Base-by-base conservation (phyloP, 2,113 vertebrate species). In the Egretta garzetta region DNA sequence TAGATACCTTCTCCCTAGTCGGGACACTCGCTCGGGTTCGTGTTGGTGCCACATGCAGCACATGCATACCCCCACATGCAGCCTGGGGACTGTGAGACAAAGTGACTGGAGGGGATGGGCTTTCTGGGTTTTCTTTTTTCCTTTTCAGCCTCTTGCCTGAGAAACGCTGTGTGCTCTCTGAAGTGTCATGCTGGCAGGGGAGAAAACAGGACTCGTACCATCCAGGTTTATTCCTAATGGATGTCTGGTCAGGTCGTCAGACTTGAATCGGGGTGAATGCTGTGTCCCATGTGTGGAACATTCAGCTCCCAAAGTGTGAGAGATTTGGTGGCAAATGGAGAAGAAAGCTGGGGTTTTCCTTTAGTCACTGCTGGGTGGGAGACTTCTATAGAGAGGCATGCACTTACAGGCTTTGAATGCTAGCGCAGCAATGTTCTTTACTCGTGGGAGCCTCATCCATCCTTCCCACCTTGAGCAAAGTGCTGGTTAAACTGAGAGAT, bases 21-120 rank as follows among this genome's bases (percentile, higher is more conserved):
- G 1, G 1, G 59, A 28, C 1, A 0, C 43, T n/a, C 9, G 6
- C 33, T 28, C 5, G 8, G 62, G 43, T 71, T 80, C 7, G 0
- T 3, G 6, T 49, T 8, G 6, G 37, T 71, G 59, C 79, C 17
- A 18, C 32, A 21, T 58, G 56, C 19, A 22, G n/a, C 33, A 58
- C 12, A 10, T 33, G 12, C 56, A 22, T 58, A 32, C 3, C 19
- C 56, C 32, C 32, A 21, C 32, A 1, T 43, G 41, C 39, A 62
- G 47, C 66, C 13, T 14, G 43, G 47, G 52, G 13, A 5, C 60
- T 16, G 28, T 47, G 59, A 83, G 70, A 74, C 23, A 37, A 62
- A 33, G 52, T 28, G 56, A 6, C 18, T 14, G 71, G 3, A 39
- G 45, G 8, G 30, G 47, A 28, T 66, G 50, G 74, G 18, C 50